These are phyloP conservation scores for Archilochus colubris DNA, from an alignment of 2,113 vertebrate genomes.

Conservation along the genomic window DNA sequence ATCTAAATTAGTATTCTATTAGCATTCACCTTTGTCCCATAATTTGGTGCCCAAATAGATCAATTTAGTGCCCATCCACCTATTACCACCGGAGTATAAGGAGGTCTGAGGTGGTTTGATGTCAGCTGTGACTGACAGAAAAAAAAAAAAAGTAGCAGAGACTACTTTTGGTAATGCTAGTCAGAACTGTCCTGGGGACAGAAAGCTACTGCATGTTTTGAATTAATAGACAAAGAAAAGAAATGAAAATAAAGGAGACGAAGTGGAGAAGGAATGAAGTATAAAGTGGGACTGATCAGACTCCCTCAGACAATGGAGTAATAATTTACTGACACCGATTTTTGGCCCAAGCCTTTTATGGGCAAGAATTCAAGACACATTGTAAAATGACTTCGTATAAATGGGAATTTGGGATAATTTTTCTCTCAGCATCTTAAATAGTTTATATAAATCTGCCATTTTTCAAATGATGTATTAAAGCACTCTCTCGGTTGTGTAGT, in stretches of 20 bases:
- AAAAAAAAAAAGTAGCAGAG: neutral
- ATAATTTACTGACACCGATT: constrained; percentile 21
- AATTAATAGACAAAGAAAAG: neutral
- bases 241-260: neutral
- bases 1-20: neutral
- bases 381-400: neutral
- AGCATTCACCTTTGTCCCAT: neutral
- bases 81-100: neutral
- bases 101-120: fast-evolving
- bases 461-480: neutral
- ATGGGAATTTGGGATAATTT: neutral
- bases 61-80: neutral
- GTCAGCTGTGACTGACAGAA: neutral
- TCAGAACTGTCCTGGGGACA: neutral
- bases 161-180: neutral
- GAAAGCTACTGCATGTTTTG: neutral
- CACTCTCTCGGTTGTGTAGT: neutral
- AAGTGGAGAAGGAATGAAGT: neutral
- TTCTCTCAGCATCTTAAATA: neutral
- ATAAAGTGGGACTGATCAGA: neutral
- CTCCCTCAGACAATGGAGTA: neutral
- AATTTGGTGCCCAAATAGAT: neutral
- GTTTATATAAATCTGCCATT: neutral
- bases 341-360: neutral
- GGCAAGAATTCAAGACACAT: neutral